Evolutionary conservation across 2,113 vertebrate species (phyloP).

Genomic region (Pelmatolapia mariae): DNA sequence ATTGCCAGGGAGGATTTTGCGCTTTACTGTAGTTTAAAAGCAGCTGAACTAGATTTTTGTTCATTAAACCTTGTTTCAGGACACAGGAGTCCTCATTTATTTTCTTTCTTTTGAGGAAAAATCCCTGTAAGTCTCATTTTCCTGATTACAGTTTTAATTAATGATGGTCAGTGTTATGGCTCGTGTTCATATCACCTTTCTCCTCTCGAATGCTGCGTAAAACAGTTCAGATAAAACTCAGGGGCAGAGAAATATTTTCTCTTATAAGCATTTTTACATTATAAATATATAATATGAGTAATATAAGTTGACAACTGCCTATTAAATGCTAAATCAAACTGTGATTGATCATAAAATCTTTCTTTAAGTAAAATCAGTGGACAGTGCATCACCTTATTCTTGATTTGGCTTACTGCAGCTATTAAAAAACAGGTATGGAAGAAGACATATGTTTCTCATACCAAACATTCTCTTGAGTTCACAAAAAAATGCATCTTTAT

Average conservation of each 20-base stretch:
- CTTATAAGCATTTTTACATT: conserved; percentile 46
- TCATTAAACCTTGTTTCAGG: conserved; percentile 89
- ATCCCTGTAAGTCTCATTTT: conserved; percentile 95
- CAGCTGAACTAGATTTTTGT: conserved; percentile 90
- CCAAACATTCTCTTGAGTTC: neutral
- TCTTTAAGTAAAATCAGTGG: conserved; percentile 7
- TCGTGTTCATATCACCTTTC: conserved; percentile 83
- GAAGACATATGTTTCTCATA: neutral
- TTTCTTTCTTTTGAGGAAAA: conserved; percentile 85
- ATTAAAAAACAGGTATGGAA: neutral
- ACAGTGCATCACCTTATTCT: neutral
- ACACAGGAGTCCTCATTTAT: conserved; percentile 83
- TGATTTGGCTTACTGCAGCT: neutral
- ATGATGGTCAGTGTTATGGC: conserved; percentile 83
- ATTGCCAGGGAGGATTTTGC: conserved; percentile 74
- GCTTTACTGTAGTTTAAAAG: conserved; percentile 72
- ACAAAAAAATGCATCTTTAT: neutral
- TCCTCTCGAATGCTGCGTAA: conserved; percentile 44
- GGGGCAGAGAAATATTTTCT: conserved; percentile 36
- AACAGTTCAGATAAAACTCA: conserved; percentile 45
- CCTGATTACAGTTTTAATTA: conserved; percentile 98
- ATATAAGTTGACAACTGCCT: conserved; percentile 38
- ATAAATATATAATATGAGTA: conserved; percentile 37
- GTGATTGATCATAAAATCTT: conserved; percentile 27
- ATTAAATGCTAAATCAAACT: conserved; percentile 49